These are phyloP conservation scores for Poeciliopsis prolifica DNA, from an alignment of 2,113 vertebrate genomes.

Conservation along the genomic window DNA sequence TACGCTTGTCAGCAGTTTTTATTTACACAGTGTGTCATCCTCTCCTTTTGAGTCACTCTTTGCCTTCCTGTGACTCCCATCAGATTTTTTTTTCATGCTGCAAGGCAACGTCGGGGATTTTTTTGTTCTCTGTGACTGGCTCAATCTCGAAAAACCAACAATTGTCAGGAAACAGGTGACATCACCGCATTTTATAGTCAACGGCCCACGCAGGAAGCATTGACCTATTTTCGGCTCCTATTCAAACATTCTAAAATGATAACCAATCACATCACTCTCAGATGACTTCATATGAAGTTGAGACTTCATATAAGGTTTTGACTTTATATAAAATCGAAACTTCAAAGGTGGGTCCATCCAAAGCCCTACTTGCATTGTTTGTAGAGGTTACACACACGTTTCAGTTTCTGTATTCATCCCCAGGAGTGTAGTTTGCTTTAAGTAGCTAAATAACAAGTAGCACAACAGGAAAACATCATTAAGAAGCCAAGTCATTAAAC, in stretches of 20 bases:
- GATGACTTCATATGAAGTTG: neutral
- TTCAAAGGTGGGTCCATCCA: too few relatives aligned
- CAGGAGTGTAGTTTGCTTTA: neutral
- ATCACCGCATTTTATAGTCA: slow-evolving; percentile 67
- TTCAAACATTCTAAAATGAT: slow-evolving; percentile 53
- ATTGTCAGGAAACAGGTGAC: slow-evolving; percentile 71
- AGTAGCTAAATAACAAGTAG: neutral
- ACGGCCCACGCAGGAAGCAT: slow-evolving; percentile 61
- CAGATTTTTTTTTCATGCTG: neutral
- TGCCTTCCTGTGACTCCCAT: slow-evolving; percentile 7
- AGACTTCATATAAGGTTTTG: neutral
- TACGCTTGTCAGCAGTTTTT: neutral
- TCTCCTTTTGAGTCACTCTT: slow-evolving; percentile 7
- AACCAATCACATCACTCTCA: slow-evolving; percentile 25
- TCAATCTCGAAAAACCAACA: slow-evolving; percentile 44
- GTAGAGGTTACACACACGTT: too few relatives aligned
- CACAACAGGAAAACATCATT: neutral
- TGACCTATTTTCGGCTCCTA: slow-evolving; percentile 63
- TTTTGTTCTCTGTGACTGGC: slow-evolving; percentile 39
- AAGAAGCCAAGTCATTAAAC: neutral
- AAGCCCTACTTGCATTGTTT: too few relatives aligned
- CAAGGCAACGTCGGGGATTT: slow-evolving; percentile 30
- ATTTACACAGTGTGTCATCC: neutral
- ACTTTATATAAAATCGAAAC: neutral
- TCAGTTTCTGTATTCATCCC: neutral